These are phyloP conservation scores for Temnothorax ravouxi DNA, from an alignment of 2,888 invertebrate genomes.

Conservation along the genomic window DNA sequence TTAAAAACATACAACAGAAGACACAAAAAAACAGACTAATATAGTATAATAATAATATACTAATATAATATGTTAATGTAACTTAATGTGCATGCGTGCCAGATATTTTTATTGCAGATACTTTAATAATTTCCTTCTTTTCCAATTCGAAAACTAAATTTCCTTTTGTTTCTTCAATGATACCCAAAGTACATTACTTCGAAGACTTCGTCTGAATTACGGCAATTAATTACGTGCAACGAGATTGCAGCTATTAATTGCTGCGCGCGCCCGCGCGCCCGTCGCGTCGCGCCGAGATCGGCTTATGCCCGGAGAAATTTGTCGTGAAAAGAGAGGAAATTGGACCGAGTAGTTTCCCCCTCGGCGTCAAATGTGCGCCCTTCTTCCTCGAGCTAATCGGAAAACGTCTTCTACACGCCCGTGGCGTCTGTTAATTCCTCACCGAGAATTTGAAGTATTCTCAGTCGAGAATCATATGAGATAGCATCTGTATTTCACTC, in stretches of 20 bases:
- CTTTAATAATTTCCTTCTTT: constrained; percentile 9
- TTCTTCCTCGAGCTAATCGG: constrained; percentile 34
- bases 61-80: background rate
- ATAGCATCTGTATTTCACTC: background rate
- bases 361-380: constrained; percentile 19
- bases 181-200: constrained; percentile 14
- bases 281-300: constrained; percentile 33
- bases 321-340: constrained; percentile 55
- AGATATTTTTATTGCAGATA: background rate
- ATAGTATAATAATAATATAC: no score
- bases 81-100: background rate
- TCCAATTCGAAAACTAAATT: constrained; percentile 20
- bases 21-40: background rate
- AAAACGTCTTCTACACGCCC: constrained; percentile 26
- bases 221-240: constrained; percentile 53
- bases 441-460: constrained; percentile 24
- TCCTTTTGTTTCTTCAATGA: constrained; percentile 16
- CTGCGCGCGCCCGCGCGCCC: constrained; percentile 20
- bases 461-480: background rate
- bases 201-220: constrained; percentile 12
- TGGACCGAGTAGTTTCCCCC: constrained; percentile 40
- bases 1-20: background rate
- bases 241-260: constrained; percentile 58
- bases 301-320: constrained; percentile 47
- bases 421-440: constrained; percentile 12